A percentile compares a stretch with the other conserved stretches of the same genome.
Evolutionary conservation across 2,113 vertebrate species (phyloP).

Genomic region (Peucedramus taeniatus): DNA sequence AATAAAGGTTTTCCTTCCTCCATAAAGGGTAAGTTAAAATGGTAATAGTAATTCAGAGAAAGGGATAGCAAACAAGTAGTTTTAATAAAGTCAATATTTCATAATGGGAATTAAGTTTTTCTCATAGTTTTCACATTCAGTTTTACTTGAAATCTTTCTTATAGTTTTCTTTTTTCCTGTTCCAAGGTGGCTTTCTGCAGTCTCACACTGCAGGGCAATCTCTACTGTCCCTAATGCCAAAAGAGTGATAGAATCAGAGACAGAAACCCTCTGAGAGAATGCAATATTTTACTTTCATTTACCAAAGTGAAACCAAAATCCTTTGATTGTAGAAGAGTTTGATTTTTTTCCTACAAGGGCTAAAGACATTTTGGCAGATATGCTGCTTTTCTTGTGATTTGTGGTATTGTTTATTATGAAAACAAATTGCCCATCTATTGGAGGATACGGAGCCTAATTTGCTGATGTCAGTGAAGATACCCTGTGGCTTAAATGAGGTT

Average conservation of each 20-base stretch:
- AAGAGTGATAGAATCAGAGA: not conserved
- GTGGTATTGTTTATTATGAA: slow-evolving; percentile 32
- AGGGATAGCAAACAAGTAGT: not conserved
- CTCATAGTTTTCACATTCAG: not conserved
- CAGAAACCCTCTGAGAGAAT: not conserved
- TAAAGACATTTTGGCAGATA: not conserved
- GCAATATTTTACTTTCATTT: not conserved
- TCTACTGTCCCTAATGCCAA: not conserved
- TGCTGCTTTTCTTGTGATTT: slow-evolving; percentile 23
- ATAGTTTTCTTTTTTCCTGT: not conserved
- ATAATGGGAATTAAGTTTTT: not conserved
- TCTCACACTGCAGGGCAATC: not conserved
- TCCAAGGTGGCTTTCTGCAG: not conserved
- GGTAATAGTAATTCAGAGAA: not conserved
- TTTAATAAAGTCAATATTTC: not conserved
- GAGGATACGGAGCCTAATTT: slow-evolving; percentile 2
- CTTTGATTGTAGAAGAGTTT: not conserved
- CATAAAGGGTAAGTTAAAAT: not conserved
- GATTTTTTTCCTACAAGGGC: not conserved
- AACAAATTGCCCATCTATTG: slow-evolving; percentile 37
- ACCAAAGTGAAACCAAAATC: slow-evolving; percentile 1
- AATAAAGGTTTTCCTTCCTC: not conserved
- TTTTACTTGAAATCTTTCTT: not conserved
- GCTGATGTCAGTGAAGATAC: slow-evolving; percentile 1
- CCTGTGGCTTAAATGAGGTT: not conserved